These are phyloP conservation scores for Ictalurus furcatus DNA, from an alignment of 2,113 vertebrate species.

Conservation along the genomic window DNA sequence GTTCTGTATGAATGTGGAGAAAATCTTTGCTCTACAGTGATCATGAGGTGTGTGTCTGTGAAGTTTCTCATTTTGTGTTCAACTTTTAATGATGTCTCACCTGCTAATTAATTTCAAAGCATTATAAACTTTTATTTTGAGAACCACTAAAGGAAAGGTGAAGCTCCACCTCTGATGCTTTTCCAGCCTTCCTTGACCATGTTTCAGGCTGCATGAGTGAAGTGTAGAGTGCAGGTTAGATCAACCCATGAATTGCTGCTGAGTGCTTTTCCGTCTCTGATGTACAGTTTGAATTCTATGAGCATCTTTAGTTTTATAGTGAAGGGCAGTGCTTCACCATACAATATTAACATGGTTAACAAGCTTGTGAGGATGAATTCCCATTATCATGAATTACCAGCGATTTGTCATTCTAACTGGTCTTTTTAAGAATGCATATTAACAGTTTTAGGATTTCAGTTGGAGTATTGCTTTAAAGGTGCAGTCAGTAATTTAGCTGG, in stretches of 20 bases:
- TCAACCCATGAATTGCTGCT: background rate
- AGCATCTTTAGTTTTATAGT: background rate
- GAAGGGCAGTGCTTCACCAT: background rate
- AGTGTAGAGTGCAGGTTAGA: background rate
- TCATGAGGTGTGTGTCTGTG: background rate
- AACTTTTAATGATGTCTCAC: slow-evolving; percentile 25
- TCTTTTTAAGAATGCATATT: background rate
- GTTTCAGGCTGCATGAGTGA: slow-evolving; percentile 6
- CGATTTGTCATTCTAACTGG: background rate
- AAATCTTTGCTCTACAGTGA: background rate
- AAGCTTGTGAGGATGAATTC: background rate
- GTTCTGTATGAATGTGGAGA: slow-evolving; percentile 19
- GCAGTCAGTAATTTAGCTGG: background rate
- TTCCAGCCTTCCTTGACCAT: background rate
- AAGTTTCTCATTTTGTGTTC: slow-evolving; percentile 12
- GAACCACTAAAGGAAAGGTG: slow-evolving; percentile 40
- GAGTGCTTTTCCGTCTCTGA: background rate
- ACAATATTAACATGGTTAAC: background rate
- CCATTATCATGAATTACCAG: background rate
- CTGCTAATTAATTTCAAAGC: slow-evolving; percentile 36
- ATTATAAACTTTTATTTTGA: slow-evolving; percentile 1
- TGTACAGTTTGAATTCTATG: background rate
- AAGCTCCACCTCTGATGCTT: background rate
- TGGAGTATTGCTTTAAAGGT: background rate
- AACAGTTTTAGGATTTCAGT: background rate